Base-by-base conservation (phyloP, 2,113 vertebrate genomes). In the Dipodomys merriami region DNA sequence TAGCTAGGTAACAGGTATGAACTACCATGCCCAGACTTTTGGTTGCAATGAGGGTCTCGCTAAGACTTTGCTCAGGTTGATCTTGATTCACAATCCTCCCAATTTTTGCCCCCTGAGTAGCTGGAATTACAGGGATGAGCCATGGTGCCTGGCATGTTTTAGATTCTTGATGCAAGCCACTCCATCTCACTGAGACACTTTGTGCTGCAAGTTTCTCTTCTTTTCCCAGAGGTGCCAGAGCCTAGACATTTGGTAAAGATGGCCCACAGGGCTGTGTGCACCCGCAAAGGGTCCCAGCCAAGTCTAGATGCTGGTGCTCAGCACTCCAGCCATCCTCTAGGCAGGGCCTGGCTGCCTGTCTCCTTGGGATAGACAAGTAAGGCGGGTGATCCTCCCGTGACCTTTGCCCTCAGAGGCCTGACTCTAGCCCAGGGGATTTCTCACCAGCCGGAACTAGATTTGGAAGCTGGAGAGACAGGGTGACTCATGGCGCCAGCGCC, bases 401-500 rank as follows among this genome's bases (percentile, higher is more conserved):
- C 73, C 69, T 79, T 87, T 76, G 85, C 46, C 82, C 73, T 16
- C 4, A 16, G 78, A 79, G 77, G 44, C 1, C 35, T 74, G 35
- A 15, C 64, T 39, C 46, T 57, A 18, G 62, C 39, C 33, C 11
- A 33, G 35, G 33, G 39, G 25, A 90, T 57, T 78, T 78, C 60
- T 60, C 18, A 16, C 2, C n/a, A 27, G n/a, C 29, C 12, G 9
- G 60, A 90, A 46, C 23, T 79, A 20, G 35, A 33, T 35, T 71
- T 65, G 81, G 49, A 77, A 87, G 33, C 86, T 35, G n/a, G 23
- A 74, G 30, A 91, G 86, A 74, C 33, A 0, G 0, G 16, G 79
- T 97, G 92, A 97, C 64, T 97, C 72, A 94, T 19, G 92, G 69
- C 39, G 68, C 76, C 46, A 1, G 2, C 0, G 22, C 20, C 33